Evolutionary conservation across 2,888 invertebrate species (phyloP).

Genomic region (Chirona hameri): DNA sequence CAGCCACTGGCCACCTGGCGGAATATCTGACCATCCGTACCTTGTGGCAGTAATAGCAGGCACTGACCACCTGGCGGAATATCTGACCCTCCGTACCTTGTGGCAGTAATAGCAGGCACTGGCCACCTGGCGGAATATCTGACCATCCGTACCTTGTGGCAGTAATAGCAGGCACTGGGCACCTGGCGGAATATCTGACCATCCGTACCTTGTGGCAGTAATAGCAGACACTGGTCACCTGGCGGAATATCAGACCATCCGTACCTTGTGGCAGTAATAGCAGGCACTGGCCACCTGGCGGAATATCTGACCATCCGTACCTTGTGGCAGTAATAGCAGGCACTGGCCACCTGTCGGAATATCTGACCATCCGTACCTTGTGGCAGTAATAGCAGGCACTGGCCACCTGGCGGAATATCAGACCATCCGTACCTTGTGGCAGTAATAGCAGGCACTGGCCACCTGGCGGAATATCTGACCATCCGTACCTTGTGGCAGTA

Average conservation of each 20-base stretch:
- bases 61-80: constrained; percentile 94
- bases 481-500: constrained; percentile 89
- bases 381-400: constrained; percentile 97
- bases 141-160: constrained; percentile 82
- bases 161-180: constrained; percentile 93
- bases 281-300: constrained; percentile 94
- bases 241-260: no score
- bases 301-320: constrained; percentile 65
- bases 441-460: constrained; percentile 93
- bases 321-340: no score
- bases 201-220: no score
- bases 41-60: constrained; percentile 96
- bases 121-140: constrained; percentile 94
- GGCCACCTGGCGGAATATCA: constrained; percentile 94
- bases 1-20: constrained; percentile 94
- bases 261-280: constrained; percentile 90
- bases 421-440: constrained; percentile 82
- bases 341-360: no score
- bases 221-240: no score
- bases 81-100: constrained; percentile 77
- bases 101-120: constrained; percentile 97
- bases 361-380: no score
- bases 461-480: constrained; percentile 97
- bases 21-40: constrained; percentile 78
- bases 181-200: constrained; percentile 90